These are phyloP conservation scores for Paedocypris sp. DNA, from an alignment of 2,113 vertebrate genomes.

Conservation along the genomic window DNA sequence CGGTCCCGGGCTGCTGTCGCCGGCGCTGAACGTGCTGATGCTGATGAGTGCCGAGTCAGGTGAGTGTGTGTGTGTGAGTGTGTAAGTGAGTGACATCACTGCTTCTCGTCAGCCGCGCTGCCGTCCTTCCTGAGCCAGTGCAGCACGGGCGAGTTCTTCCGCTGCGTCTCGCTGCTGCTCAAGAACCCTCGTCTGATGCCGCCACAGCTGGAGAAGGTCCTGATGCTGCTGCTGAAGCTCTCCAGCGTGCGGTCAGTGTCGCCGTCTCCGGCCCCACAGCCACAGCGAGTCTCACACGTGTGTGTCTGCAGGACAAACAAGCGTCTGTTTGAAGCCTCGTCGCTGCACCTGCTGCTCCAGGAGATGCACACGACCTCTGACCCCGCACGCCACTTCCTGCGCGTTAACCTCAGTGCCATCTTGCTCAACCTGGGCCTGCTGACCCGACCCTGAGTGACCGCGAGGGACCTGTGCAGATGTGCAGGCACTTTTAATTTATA, in stretches of 20 bases:
- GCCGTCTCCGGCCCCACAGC: background rate
- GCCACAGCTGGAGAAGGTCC: slow-evolving; percentile 71
- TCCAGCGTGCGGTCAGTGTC: slow-evolving; percentile 75
- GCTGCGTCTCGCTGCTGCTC: slow-evolving; percentile 64
- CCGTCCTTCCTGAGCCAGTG: slow-evolving; percentile 72
- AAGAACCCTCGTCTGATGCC: slow-evolving; percentile 64
- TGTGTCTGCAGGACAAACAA: slow-evolving; percentile 69
- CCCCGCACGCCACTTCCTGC: slow-evolving; percentile 65
- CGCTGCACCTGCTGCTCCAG: slow-evolving; percentile 67
- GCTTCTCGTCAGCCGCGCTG: slow-evolving; percentile 46
- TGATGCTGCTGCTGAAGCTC: slow-evolving; percentile 82
- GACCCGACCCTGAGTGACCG: slow-evolving; percentile 17
- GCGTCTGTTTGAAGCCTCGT: slow-evolving; percentile 75
- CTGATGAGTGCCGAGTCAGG: slow-evolving; percentile 73
- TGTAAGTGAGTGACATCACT: too few relatives aligned
- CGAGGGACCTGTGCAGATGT: too few relatives aligned
- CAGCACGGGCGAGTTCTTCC: slow-evolving; percentile 74
- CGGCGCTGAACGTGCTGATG: slow-evolving; percentile 69
- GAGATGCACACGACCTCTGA: slow-evolving; percentile 64
- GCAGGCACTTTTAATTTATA: too few relatives aligned
- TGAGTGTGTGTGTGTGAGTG: too few relatives aligned
- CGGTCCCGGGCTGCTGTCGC: slow-evolving; percentile 58
- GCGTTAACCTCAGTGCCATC: slow-evolving; percentile 74
- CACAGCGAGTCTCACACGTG: background rate
- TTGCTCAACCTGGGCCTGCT: slow-evolving; percentile 70